Conservation (phyloP, 2,888 invertebrate species). For the Chesias legatella region DNA sequence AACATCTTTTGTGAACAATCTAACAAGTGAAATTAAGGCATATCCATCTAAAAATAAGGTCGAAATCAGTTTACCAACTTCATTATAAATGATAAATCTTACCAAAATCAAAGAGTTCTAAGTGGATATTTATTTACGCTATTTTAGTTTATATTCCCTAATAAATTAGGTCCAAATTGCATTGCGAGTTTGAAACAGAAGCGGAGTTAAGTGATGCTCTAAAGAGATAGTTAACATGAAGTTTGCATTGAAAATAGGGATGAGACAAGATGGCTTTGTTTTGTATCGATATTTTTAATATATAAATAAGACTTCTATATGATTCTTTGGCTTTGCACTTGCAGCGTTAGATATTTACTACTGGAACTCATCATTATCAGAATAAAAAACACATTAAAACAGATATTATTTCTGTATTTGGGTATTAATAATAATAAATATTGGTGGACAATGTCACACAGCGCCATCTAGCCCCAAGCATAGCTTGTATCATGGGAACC, state of each 20-base stretch:
- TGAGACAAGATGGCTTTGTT: conserved; percentile 4
- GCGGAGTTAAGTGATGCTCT: conserved; percentile 48
- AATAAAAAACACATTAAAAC: no score
- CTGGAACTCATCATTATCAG: no score
- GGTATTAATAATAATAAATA: no score
- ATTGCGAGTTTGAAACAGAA: conserved; percentile 22
- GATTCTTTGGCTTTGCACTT: neutral
- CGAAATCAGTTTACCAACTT: neutral
- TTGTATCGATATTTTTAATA: conserved; percentile 11
- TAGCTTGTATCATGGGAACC: no score
- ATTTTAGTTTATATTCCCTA: neutral
- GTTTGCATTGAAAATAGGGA: conserved; percentile 36
- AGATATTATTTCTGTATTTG: no score
- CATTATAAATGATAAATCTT: conserved; percentile 11
- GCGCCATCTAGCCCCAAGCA: no score
- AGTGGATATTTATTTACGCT: neutral
- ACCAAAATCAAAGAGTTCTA: neutral
- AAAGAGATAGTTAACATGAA: conserved; percentile 57
- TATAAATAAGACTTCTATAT: neutral
- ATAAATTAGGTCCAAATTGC: neutral
- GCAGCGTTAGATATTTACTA: no score
- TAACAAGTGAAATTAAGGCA: neutral
- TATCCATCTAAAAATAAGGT: neutral
- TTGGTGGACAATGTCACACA: no score
- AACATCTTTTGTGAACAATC: neutral